Evolutionary conservation across 2,888 invertebrate genomes (phyloP).

Genomic region (Zygothrica quintamaculata): DNA sequence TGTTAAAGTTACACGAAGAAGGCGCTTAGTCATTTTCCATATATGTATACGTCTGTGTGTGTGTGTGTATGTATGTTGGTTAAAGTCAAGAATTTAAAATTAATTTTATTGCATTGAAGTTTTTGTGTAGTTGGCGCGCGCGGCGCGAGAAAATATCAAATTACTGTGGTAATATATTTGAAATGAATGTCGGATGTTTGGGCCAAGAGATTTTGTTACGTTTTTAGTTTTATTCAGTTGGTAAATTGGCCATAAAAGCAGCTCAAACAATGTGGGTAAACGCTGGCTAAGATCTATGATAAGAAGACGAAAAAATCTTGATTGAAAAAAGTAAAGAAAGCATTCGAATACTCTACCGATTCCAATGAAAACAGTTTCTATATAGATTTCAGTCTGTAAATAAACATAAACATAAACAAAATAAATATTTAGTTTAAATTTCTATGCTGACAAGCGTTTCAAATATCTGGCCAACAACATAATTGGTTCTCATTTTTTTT

Average conservation of each 20-base stretch:
- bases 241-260: slow-evolving; percentile 81
- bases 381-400: slow-evolving; percentile 36
- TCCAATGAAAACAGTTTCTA: slow-evolving; percentile 17
- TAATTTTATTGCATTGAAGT: slow-evolving; percentile 81
- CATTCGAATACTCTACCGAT: slow-evolving; percentile 17
- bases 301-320: slow-evolving; percentile 22
- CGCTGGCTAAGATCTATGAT: slow-evolving; percentile 42
- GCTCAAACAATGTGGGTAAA: slow-evolving; percentile 70
- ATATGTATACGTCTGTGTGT: background rate
- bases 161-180: slow-evolving; percentile 82
- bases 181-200: slow-evolving; percentile 79
- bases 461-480: slow-evolving; percentile 57
- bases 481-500: slow-evolving; percentile 67
- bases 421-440: slow-evolving; percentile 78
- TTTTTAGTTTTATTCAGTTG: slow-evolving; percentile 84
- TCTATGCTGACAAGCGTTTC: slow-evolving; percentile 73
- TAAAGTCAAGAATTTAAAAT: slow-evolving; percentile 78
- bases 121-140: slow-evolving; percentile 81
- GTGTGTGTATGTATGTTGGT: slow-evolving; percentile 24
- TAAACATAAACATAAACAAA: slow-evolving; percentile 67
- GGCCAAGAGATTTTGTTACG: slow-evolving; percentile 78
- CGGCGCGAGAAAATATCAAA: slow-evolving; percentile 81
- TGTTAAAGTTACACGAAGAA: slow-evolving; percentile 40
- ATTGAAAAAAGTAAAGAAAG: slow-evolving; percentile 56
- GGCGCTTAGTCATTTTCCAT: slow-evolving; percentile 63